These are phyloP conservation scores for Blomia tropicalis DNA, from an alignment of 2,888 invertebrate species.

Conservation along the genomic window DNA sequence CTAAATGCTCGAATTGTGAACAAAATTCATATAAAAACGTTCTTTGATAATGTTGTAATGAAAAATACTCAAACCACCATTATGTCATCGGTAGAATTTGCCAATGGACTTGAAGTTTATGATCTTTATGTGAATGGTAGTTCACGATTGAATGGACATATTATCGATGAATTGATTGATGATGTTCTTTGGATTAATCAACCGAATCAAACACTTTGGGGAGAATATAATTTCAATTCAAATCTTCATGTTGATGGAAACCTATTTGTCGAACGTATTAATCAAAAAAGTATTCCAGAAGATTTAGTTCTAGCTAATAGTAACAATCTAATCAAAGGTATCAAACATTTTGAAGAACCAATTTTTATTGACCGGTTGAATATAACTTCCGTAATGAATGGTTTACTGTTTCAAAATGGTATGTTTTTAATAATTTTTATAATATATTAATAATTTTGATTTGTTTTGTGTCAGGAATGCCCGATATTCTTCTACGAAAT, in stretches of 20 bases:
- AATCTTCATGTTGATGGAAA: background rate
- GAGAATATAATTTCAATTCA: background rate
- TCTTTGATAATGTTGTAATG: background rate
- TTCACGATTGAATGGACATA: background rate
- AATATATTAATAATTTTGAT: no score
- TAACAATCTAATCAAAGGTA: background rate
- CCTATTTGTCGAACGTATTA: background rate
- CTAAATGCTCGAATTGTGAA: background rate
- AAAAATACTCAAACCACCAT: background rate
- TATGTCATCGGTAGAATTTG: background rate
- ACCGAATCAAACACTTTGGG: background rate
- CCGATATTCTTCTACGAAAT: background rate
- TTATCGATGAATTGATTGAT: background rate
- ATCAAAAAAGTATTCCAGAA: background rate
- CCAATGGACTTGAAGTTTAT: background rate
- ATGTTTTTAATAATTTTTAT: background rate
- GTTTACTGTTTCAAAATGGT: background rate
- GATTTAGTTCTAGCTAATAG: background rate
- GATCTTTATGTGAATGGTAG: background rate
- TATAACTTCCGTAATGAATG: background rate
- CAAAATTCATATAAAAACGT: background rate
- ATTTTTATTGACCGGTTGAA: background rate
- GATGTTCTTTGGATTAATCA: background rate
- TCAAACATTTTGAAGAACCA: background rate
- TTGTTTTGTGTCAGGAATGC: background rate